phyloP scores from a whole-genome alignment of 2,888 invertebrate species.

The Parnassius glacialis region DNA sequence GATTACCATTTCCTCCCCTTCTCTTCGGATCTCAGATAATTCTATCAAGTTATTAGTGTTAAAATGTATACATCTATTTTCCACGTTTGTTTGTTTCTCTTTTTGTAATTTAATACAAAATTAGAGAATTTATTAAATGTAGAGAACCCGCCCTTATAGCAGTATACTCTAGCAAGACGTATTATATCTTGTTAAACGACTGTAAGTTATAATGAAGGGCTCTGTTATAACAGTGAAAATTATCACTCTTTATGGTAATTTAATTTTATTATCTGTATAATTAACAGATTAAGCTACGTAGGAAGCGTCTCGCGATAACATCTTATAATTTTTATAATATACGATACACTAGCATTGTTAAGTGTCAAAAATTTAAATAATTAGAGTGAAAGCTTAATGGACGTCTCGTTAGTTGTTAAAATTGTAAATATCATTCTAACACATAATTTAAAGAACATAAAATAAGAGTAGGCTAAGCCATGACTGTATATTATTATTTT shows the following conservation, averaged over 20 bases:
- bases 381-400: slow-evolving; percentile 21
- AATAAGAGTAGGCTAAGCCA: not conserved
- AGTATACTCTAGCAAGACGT: slow-evolving; percentile 24
- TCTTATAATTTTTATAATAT: slow-evolving; percentile 20
- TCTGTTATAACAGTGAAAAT: slow-evolving; percentile 24
- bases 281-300: slow-evolving; percentile 25
- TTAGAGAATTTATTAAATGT: not conserved
- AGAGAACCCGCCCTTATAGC: slow-evolving; percentile 1
- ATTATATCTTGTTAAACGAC: slow-evolving; percentile 32
- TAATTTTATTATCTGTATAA: slow-evolving; percentile 29
- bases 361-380: slow-evolving; percentile 26
- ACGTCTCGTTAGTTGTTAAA: slow-evolving; percentile 13
- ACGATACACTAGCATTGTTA: slow-evolving; percentile 20
- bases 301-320: slow-evolving; percentile 19
- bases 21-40: too few species aligned
- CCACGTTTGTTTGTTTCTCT: too few species aligned
- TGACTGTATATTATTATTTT: too few species aligned
- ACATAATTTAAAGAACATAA: slow-evolving; percentile 16
- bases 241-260: slow-evolving; percentile 27
- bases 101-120: too few species aligned
- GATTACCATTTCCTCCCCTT: too few species aligned
- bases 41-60: too few species aligned
- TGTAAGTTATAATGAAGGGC: slow-evolving; percentile 18
- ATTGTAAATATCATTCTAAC: slow-evolving; percentile 17
- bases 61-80: too few species aligned